Evolutionary conservation across 2,888 invertebrate genomes (phyloP), one percentile per base, ranked within the genome.

Genomic region (Drosophila quinaria): DNA sequence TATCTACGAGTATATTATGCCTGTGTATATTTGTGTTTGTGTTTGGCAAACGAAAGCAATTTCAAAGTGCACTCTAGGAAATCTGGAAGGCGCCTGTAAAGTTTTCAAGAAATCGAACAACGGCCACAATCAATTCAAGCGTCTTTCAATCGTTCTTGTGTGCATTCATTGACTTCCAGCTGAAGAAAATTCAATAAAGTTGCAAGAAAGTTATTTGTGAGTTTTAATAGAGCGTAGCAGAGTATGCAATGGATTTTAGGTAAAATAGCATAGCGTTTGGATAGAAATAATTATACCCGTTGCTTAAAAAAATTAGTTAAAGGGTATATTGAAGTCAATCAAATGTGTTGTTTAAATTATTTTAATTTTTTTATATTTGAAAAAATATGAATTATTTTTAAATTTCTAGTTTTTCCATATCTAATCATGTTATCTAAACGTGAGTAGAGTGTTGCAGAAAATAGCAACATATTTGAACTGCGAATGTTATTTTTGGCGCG

Each of bases 71-170:
- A 39, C 17, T 37, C 52, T 39, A 29, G 55, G 58, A 42, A 49
- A 61, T 35, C 58, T 35, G 47, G 19, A 37, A 61, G 80, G 62
- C 80, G 78, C 76, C 78, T 10, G n/a, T 13, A 59, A 64, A 72
- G 63, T 72, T 69, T 66, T 46, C 29, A 10, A 22, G 15, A 56
- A 52, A 33, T 50, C 41, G 44, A 63, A 51, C 46, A 42, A 55
- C 49, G 70, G 51, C 51, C 62, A 69, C 58, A 81, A 72, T 66
- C 65, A 68, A 78, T 74, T 49, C 64, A 52, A 59, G 39, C 64
- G 31, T 65, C 58, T 64, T 60, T 46, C 17, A 58, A 46, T 56
- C 6, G n/a, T 33, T 19, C 39, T 61, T 55, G 54, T 6, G 19
- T 17, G 31, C 50, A 19, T 66, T 76, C 49, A 70, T 78, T 68